These are phyloP conservation scores for Idris sp. DNA, from an alignment of 1,140 invertebrate genomes.

Conservation along the genomic window DNA sequence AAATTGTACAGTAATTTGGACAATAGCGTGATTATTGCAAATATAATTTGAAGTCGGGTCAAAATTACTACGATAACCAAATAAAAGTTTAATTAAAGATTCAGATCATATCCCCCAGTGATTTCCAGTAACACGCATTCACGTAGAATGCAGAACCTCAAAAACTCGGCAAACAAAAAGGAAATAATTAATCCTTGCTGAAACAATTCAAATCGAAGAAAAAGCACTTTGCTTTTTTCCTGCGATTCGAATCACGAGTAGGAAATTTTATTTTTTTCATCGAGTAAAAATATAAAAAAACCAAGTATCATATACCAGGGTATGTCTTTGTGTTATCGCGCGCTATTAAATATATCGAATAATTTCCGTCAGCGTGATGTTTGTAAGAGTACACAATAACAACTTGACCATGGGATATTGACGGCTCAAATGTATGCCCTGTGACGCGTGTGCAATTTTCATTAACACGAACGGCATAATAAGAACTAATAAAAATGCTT, in stretches of 20 bases:
- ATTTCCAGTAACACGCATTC: slow-evolving; percentile 30
- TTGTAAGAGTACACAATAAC: too few relatives aligned
- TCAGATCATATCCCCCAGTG: slow-evolving; percentile 34
- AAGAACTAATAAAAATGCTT: slow-evolving; percentile 41
- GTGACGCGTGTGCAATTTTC: slow-evolving; percentile 33
- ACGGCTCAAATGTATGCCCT: slow-evolving; percentile 7
- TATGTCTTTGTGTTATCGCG: too few relatives aligned
- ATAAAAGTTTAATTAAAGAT: slow-evolving; percentile 62
- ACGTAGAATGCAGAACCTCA: slow-evolving; percentile 1
- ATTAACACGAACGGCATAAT: slow-evolving; percentile 33
- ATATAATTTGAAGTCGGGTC: slow-evolving; percentile 50
- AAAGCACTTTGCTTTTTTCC: too few relatives aligned
- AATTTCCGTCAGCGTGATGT: slow-evolving; percentile 14
- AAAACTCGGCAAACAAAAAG: slow-evolving; percentile 19
- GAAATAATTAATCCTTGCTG: slow-evolving; percentile 16
- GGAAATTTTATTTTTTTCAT: too few relatives aligned
- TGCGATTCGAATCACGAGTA: background rate
- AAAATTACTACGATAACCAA: slow-evolving; percentile 56
- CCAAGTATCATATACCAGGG: too few relatives aligned
- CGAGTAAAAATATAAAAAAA: too few relatives aligned
- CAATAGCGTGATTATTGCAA: slow-evolving; percentile 60
- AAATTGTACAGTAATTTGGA: slow-evolving; percentile 54
- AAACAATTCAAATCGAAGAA: slow-evolving; percentile 22
- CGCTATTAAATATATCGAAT: slow-evolving; percentile 16
- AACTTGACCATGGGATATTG: slow-evolving; percentile 21